Evolutionary conservation across 2,888 invertebrate species (phyloP).

Genomic region (Villa cingulata): DNA sequence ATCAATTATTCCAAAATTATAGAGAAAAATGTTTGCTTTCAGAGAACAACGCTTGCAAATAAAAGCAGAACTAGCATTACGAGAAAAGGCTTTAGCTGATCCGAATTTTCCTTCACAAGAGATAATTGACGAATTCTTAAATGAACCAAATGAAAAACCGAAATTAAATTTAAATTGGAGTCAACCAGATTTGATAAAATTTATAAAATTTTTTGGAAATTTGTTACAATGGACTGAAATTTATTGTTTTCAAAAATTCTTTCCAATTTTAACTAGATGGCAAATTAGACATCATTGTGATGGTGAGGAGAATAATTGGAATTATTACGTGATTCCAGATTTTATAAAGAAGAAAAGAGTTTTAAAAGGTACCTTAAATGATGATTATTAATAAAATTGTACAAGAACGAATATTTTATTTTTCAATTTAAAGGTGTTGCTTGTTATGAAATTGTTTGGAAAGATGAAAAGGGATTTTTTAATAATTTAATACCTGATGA

Average conservation of each 20-base stretch:
- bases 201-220: conserved; percentile 51
- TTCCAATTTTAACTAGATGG: conserved; percentile 65
- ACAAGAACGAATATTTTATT: not conserved
- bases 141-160: conserved; percentile 40
- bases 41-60: conserved; percentile 50
- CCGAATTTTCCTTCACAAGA: conserved; percentile 56
- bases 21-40: not conserved
- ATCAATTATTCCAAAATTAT: no score
- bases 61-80: conserved; percentile 53
- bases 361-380: conserved; percentile 43
- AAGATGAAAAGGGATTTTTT: conserved; percentile 43
- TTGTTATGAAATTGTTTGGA: conserved; percentile 61
- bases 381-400: conserved; percentile 53
- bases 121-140: conserved; percentile 59
- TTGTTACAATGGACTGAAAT: conserved; percentile 61
- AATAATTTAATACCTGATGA: conserved; percentile 46
- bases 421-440: conserved; percentile 39
- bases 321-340: conserved; percentile 34
- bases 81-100: conserved; percentile 51
- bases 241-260: conserved; percentile 63
- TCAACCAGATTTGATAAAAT: conserved; percentile 53
- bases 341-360: conserved; percentile 44
- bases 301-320: conserved; percentile 1
- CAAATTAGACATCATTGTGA: conserved; percentile 36
- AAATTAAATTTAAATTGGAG: conserved; percentile 45